phyloP scores from a whole-genome alignment of 2,888 invertebrate genomes.

The Pristionchus mayeri region DNA sequence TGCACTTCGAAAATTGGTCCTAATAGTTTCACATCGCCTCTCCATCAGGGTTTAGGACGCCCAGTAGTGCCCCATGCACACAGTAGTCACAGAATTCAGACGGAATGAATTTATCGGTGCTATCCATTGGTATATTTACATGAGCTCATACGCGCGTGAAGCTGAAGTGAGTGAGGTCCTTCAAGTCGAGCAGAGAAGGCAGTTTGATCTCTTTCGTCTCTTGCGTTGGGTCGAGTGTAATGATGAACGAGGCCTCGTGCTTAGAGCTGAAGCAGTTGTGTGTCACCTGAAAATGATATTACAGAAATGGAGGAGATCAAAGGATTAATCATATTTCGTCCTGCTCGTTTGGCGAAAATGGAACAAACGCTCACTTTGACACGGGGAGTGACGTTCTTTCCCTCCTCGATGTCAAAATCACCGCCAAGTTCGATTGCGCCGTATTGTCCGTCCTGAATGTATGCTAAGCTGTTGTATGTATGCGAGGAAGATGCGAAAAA shows the following conservation, averaged over 20 bases:
- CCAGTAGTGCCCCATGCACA: no score
- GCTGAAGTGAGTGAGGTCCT: slow-evolving; percentile 37
- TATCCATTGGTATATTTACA: background rate
- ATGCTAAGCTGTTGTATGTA: no score
- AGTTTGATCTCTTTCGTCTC: slow-evolving; percentile 16
- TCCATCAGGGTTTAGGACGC: no score
- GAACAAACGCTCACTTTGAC: slow-evolving; percentile 15
- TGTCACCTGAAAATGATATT: slow-evolving; percentile 9
- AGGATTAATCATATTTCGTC: no score
- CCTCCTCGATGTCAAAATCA: slow-evolving; percentile 3
- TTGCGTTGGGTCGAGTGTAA: background rate
- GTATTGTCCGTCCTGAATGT: slow-evolving; percentile 36
- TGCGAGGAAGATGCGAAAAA: no score
- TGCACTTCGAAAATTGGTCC: no score
- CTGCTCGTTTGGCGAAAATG: no score
- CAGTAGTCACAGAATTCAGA: no score
- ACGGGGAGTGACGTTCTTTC: slow-evolving; percentile 15
- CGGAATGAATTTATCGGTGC: background rate
- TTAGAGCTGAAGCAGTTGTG: slow-evolving; percentile 41
- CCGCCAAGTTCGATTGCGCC: slow-evolving; percentile 23
- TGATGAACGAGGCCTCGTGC: slow-evolving; percentile 34
- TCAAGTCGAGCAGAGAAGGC: background rate
- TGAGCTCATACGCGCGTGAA: background rate
- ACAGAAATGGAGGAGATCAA: no score
- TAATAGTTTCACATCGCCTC: no score